These are phyloP conservation scores for Jacana jacana DNA, from an alignment of 2,113 vertebrate species.

Conservation along the genomic window DNA sequence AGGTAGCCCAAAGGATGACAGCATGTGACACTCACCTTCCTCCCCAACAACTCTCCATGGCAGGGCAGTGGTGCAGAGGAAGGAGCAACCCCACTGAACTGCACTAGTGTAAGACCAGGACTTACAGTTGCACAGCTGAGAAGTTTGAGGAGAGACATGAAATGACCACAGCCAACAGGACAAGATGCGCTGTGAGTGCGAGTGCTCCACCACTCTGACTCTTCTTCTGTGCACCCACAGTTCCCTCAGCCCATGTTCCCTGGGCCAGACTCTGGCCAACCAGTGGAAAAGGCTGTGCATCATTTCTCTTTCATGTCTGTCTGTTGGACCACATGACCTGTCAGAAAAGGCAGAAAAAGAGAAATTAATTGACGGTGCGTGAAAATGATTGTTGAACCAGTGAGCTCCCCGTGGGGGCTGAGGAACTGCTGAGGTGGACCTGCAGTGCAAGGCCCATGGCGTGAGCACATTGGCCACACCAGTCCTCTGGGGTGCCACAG, in stretches of 20 bases:
- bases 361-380: background rate
- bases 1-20: background rate
- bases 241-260: background rate
- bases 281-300: background rate
- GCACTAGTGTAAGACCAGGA: background rate
- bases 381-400: background rate
- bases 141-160: background rate
- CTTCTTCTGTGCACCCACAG: background rate
- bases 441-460: background rate
- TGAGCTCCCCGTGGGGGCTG: background rate
- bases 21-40: background rate
- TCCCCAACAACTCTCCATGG: background rate
- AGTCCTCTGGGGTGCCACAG: background rate
- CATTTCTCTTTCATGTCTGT: background rate
- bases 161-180: background rate
- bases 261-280: background rate
- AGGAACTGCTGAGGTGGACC: background rate
- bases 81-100: background rate
- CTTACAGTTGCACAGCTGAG: background rate
- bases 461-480: background rate
- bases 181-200: background rate
- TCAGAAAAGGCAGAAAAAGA: slow-evolving; percentile 25
- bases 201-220: background rate
- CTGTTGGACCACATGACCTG: background rate
- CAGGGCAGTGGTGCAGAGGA: fast-evolving